phyloP scores from a whole-genome alignment of 2,113 vertebrate species.

The Piaya cayana region DNA sequence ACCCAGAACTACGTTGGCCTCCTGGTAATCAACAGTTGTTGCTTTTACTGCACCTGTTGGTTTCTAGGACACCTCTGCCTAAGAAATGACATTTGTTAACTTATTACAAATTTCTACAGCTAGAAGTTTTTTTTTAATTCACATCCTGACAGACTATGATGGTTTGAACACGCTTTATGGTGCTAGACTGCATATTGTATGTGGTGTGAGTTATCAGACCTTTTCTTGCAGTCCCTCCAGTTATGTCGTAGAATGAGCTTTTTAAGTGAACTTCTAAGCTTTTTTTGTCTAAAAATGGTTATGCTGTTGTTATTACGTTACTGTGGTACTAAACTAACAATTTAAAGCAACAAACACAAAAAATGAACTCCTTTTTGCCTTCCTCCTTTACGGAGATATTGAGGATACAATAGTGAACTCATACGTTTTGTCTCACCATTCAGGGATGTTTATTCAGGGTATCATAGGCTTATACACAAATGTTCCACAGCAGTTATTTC shows the following conservation, averaged over 20 bases:
- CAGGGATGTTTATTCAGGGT: neutral
- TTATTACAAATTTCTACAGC: neutral
- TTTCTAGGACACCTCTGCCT: neutral
- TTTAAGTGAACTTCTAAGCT: neutral
- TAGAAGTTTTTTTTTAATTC: neutral
- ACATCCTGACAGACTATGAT: neutral
- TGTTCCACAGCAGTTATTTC: neutral
- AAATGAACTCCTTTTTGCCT: neutral
- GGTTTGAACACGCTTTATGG: neutral
- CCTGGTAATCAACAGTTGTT: neutral
- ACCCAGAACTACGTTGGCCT: neutral
- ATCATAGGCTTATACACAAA: neutral
- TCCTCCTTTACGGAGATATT: neutral
- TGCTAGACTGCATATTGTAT: neutral
- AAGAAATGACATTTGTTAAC: neutral
- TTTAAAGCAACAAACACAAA: neutral
- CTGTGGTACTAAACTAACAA: neutral
- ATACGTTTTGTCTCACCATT: neutral
- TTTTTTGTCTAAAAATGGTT: neutral
- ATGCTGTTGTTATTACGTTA: neutral
- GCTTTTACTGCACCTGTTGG: neutral
- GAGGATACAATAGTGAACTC: neutral
- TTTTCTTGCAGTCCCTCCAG: neutral
- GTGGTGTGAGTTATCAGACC: neutral
- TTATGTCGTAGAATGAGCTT: neutral